Evolutionary conservation across 2,797 vertebrate genomes (phyloP).

Genomic region (Etheostoma nigrum): DNA sequence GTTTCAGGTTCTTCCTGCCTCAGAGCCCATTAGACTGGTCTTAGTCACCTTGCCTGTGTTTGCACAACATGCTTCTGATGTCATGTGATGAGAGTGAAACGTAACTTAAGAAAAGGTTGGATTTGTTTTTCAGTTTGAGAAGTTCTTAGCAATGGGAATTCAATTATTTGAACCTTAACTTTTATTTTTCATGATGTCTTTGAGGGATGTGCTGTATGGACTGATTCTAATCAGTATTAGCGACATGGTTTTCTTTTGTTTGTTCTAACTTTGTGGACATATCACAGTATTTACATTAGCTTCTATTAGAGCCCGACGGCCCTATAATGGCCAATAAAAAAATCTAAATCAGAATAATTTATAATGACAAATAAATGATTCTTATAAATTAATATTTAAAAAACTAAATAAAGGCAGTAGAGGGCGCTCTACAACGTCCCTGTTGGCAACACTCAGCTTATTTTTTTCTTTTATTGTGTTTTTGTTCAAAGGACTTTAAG

Average conservation of each 20-base stretch:
- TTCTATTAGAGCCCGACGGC: background rate
- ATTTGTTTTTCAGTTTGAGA: background rate
- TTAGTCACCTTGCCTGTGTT: constrained; percentile 49
- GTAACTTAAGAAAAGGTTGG: background rate
- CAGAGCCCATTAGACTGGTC: background rate
- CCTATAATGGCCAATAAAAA: too few species aligned
- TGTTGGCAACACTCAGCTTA: too few species aligned
- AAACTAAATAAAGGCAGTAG: too few species aligned
- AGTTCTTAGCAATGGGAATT: background rate
- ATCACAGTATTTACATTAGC: background rate
- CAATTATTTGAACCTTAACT: background rate
- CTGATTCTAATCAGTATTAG: background rate
- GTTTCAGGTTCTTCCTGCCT: constrained; percentile 10
- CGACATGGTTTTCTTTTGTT: background rate
- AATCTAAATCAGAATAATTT: too few species aligned
- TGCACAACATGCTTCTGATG: constrained; percentile 40
- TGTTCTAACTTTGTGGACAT: background rate
- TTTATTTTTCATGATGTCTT: background rate
- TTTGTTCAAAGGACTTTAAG: too few species aligned
- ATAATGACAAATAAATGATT: too few species aligned
- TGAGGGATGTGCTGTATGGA: background rate
- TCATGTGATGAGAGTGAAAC: background rate
- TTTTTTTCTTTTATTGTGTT: too few species aligned
- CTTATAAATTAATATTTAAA: too few species aligned
- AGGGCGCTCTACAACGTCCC: too few species aligned